Evolutionary conservation across 2,113 vertebrate genomes (phyloP).

Genomic region (Trochalopteron elliotii): DNA sequence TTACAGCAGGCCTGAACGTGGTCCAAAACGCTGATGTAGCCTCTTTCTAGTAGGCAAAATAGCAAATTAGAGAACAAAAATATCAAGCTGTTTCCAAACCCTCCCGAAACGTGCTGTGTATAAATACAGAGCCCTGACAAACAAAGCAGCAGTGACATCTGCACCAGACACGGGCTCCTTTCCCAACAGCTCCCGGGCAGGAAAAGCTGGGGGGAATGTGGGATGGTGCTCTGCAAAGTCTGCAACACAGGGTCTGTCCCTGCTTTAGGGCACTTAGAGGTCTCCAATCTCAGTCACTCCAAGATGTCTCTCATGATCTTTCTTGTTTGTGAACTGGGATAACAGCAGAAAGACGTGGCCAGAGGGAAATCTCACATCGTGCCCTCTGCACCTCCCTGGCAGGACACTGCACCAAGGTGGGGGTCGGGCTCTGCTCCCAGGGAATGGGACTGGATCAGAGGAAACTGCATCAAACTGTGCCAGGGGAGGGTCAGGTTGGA

Average conservation of each 20-base stretch:
- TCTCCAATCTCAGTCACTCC: neutral
- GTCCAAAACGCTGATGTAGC: slow-evolving; percentile 36
- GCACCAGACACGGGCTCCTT: neutral
- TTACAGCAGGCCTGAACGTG: slow-evolving; percentile 7
- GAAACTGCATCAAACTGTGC: neutral
- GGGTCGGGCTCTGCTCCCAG: neutral
- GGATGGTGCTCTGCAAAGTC: neutral
- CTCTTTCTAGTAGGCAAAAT: slow-evolving; percentile 39
- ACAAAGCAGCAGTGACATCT: neutral
- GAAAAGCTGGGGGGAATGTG: neutral
- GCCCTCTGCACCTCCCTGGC: neutral
- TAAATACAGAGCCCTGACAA: neutral
- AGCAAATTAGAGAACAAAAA: slow-evolving; percentile 43
- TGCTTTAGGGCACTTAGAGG: too few species aligned
- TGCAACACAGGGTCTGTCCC: fast-evolving
- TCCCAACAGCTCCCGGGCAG: neutral
- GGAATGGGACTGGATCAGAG: neutral
- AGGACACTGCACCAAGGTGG: neutral
- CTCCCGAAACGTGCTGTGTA: neutral
- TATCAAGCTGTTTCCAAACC: neutral
- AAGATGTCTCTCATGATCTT: neutral
- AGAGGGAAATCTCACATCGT: fast-evolving
- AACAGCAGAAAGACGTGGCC: fast-evolving
- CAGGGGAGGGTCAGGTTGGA: neutral
- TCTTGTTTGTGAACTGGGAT: fast-evolving